These are phyloP conservation scores for Epizoanthus ramosus DNA, from an alignment of 92 coral and sea anemone genomes.

Conservation along the genomic window DNA sequence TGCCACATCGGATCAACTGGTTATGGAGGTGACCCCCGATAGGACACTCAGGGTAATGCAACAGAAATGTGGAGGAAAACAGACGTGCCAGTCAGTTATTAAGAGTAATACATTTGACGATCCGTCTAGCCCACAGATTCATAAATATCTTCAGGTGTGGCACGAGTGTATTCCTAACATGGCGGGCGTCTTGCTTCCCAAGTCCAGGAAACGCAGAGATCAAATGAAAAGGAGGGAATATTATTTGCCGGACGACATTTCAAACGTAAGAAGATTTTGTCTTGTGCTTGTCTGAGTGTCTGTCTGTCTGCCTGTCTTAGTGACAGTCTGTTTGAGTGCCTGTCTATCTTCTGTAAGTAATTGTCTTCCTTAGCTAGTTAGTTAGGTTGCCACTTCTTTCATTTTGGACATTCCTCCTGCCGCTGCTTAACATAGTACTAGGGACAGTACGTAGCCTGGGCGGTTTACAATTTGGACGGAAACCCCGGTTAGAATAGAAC, in stretches of 20 bases:
- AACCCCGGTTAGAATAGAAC: too few species aligned
- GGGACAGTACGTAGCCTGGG: too few species aligned
- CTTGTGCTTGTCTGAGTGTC: neutral
- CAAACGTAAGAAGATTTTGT: neutral
- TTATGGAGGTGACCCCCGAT: slow-evolving; percentile 64
- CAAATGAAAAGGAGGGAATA: slow-evolving; percentile 50
- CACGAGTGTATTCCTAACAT: slow-evolving; percentile 92
- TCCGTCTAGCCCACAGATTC: slow-evolving; percentile 51
- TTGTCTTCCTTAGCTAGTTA: too few species aligned
- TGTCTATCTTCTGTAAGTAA: neutral
- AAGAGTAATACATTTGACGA: slow-evolving; percentile 64
- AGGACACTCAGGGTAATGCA: slow-evolving; percentile 64
- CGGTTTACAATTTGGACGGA: too few species aligned
- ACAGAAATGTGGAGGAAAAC: slow-evolving; percentile 68
- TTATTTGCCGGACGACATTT: slow-evolving; percentile 26
- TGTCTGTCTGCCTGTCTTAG: neutral
- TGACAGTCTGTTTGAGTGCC: neutral
- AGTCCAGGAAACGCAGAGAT: slow-evolving; percentile 58
- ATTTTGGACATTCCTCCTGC: too few species aligned
- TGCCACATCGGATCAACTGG: slow-evolving; percentile 56
- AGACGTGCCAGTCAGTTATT: slow-evolving; percentile 69
- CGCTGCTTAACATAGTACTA: too few species aligned
- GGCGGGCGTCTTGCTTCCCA: slow-evolving; percentile 40
- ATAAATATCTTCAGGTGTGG: slow-evolving; percentile 80
- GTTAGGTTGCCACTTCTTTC: too few species aligned